Evolutionary conservation across 2,888 invertebrate genomes (phyloP), one percentile per base, ranked within the genome.

Genomic region (Sialis fuliginosa): DNA sequence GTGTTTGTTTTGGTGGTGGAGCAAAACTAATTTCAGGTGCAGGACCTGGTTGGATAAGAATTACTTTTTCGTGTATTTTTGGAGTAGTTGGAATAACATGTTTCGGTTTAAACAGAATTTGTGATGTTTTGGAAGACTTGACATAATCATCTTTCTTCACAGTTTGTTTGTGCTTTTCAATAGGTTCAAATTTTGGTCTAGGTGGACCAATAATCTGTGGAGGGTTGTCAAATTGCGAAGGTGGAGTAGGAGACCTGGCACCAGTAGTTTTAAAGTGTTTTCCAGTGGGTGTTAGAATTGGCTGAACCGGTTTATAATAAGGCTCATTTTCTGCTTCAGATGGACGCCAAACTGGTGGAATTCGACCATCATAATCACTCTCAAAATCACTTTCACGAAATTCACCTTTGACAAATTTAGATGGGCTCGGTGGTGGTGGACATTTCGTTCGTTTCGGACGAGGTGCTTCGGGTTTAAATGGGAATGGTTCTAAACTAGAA

Each of bases 381-480:
- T 80, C 79, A 57, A 80, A 80, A 58, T 81, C 81, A 57, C 78
- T 81, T 59, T 76, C 77, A 45, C 70, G 68, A 60, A 75, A 75
- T 63, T 78, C 77, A 53, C 75, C 69, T 60, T 73, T 77, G 13
- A 74, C 63, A 60, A 80, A 81, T 63, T 73, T 79, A 30, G 76
- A 76, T 47, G 79, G 79, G 61, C 73, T 76, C 30, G 73, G 70
- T 44, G 74, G 71, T 32, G 70, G 68, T 37, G 71, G 70, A 3
- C 65, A 60, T 52, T 63, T 66, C 37, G 57, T 59, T 53, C 60
- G 58, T 48, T 60, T 61, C 33, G 60, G 60, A 48, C 56, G 60
- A 8, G 56, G 56, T 12, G 63, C 60, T 39, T 67, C 67, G 30
- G 68, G 60, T 54, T 66, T 62, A 54, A 59, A 70, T 2, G 66